These are phyloP conservation scores for Zaprionus lachaisei DNA, from an alignment of 1,140 invertebrate genomes.

Conservation along the genomic window DNA sequence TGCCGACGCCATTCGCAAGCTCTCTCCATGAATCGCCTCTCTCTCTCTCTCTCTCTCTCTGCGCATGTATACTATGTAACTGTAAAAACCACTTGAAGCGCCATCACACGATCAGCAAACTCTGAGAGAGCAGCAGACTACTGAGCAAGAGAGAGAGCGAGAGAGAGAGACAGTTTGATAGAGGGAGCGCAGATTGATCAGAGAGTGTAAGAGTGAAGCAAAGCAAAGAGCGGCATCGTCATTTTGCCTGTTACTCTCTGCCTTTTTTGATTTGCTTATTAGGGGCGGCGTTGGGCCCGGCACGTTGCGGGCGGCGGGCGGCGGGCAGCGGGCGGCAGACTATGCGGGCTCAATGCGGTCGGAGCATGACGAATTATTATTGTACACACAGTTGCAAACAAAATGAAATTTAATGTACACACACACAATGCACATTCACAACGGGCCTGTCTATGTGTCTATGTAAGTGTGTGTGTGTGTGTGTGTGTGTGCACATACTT, in stretches of 20 bases:
- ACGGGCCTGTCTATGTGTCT: slow-evolving; percentile 31
- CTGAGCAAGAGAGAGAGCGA: neutral
- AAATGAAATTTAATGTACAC: slow-evolving; percentile 75
- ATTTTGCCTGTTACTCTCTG: slow-evolving; percentile 35
- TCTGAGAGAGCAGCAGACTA: slow-evolving; percentile 36
- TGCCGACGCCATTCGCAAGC: neutral
- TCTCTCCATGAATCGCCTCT: slow-evolving; percentile 5
- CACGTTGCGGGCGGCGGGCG: slow-evolving; percentile 12
- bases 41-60: slow-evolving; percentile 22
- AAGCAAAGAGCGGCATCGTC: slow-evolving; percentile 18
- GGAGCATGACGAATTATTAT: slow-evolving; percentile 77
- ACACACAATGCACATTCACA: slow-evolving; percentile 71
- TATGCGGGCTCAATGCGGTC: slow-evolving; percentile 80
- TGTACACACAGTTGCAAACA: slow-evolving; percentile 59
- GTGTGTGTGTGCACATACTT: slow-evolving; percentile 5
- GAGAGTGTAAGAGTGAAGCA: slow-evolving; percentile 1
- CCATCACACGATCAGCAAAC: slow-evolving; percentile 53
- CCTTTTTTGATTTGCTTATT: slow-evolving; percentile 59
- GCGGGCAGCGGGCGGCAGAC: slow-evolving; percentile 32
- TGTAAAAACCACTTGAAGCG: slow-evolving; percentile 76
- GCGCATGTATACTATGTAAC: slow-evolving; percentile 66
- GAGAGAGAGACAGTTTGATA: slow-evolving; percentile 22
- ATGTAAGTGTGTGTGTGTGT: slow-evolving; percentile 5
- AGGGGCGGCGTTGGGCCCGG: slow-evolving; percentile 69
- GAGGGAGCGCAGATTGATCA: neutral